Evolutionary conservation across 2,113 vertebrate genomes (phyloP), one percentile per base, ranked within the genome.

Genomic region (Brachypteracias leptosomus): DNA sequence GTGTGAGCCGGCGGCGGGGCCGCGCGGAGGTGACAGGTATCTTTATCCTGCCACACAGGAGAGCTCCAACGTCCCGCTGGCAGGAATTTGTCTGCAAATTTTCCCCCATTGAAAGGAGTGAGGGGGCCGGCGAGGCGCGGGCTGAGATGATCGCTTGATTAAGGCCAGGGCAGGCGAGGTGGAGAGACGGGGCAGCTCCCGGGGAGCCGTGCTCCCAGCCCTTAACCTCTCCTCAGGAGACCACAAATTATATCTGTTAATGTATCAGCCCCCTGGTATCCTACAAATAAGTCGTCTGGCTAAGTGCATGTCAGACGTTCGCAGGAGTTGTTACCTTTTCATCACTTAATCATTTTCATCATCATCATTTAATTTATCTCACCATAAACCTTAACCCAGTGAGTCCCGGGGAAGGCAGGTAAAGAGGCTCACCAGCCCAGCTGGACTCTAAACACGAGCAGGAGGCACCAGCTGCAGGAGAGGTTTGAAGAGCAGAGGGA

Each of bases 91-190:
- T 99, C 96, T 95, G 98, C 98, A 98, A 94, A 97, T 97, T 98
- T 99, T 97, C 92, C 97, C 97, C 98, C 98, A 98, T 99, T 98
- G 98, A 97, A 95, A 96, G 68, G 95, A 97, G 97, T 97, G 97
- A 98, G 98, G 97, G 97, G 98, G 98, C 98, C 97, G 91, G 94
- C 90, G 91, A 98, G 98, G 98, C 77, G 97, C 97, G 76, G 98
- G 98, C 98, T 98, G 98, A 98, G 98, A 99, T 98, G 98, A 99
- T 99, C 99, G 98, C 99, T 99, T 98, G 99, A 99, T 99, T 99
- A 99, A 98, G 98, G 97, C 98, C 59, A 63, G 96, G 98, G 97
- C 98, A 97, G 94, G 98, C 96, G 98, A 98, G 97, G 93, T 46
- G 91, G 98, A 97, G 97, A 98, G 97, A 97, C 67, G 61, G 90